Percentiles rank a stretch among this genome's conserved stretches.
phyloP scores from a whole-genome alignment of 2,888 invertebrate species.

The Dascillus cervinus region DNA sequence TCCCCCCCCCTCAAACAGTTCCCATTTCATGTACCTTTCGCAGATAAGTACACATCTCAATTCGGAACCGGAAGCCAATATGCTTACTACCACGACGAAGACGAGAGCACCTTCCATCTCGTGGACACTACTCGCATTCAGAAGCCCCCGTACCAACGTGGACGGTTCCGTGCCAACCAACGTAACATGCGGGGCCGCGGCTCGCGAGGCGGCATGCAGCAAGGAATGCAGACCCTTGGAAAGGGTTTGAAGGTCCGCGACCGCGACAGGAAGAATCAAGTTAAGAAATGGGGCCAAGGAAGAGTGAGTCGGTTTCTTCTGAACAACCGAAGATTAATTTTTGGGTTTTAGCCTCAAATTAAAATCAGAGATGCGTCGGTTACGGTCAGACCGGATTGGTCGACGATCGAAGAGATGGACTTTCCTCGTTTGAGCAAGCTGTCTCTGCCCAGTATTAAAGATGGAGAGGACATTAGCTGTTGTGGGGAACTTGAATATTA shows the following conservation, averaged over 20 bases:
- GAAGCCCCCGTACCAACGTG: conserved; percentile 88
- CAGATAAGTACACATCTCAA: conserved; percentile 85
- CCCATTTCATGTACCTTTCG: too few species aligned
- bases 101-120: conserved; percentile 96
- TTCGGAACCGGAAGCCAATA: conserved; percentile 95
- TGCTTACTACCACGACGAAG: conserved; percentile 98
- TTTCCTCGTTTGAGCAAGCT: conserved; percentile 91
- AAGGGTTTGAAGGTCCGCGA: conserved; percentile 76
- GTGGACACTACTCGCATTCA: conserved; percentile 89
- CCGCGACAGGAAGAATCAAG: conserved; percentile 60
- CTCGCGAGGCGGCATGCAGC: conserved; percentile 59
- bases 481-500: conserved; percentile 95
- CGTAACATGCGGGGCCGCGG: conserved; percentile 62
- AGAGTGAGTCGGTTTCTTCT: conserved; percentile 38
- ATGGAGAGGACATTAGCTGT: conserved; percentile 66
- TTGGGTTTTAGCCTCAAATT: conserved; percentile 57
- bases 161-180: conserved; percentile 76
- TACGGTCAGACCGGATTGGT: conserved; percentile 92
- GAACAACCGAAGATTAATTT: neutral
- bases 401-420: conserved; percentile 97
- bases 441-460: conserved; percentile 83
- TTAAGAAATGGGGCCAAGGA: conserved; percentile 83
- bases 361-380: conserved; percentile 96
- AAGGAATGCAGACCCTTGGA: conserved; percentile 73
- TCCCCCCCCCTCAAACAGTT: too few species aligned